Base-by-base conservation (phyloP, 2,113 vertebrate species). In the Salvator merianae region DNA sequence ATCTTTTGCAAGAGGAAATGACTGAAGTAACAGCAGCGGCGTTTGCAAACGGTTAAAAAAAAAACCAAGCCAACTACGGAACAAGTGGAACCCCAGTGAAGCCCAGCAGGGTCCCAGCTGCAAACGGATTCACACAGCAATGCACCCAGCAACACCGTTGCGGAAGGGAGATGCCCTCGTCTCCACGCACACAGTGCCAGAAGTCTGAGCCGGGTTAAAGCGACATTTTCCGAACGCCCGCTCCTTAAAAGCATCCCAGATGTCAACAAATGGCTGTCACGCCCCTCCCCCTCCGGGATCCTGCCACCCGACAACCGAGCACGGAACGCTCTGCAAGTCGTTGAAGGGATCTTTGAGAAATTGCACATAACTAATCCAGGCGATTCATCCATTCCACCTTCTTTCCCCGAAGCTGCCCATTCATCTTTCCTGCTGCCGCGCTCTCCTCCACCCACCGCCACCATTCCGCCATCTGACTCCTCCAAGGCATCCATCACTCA, bases 1-100 rank as follows among this genome's bases (percentile, higher is more conserved):
- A 85, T 86, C 87, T 86, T 86, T 43, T 0, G 86, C 83, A 34
- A 84, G 88, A 5, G 43, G 30, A 7, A 18, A 69, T 20, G 0
- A 3, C 0, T 0, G 13, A 4, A 14, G 9, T 3, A 5, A 72
- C 10, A 20, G 40, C 30, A 1, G 38, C n/a, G 32, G 12, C 18
- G 24, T 47, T 47, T 28, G 12, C 26, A 68, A 47, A 69, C 14
- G 40, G 55, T 6, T 5, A 4, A 20, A 76, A 55, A 18, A 14
- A 53, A 22, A 36, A 22, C 7, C n/a, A n/a, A n/a, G n/a, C 62
- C 36, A 4, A 13, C 62, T 66, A 40, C n/a, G 59, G 14, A 69
- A 32, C 9, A 32, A n/a, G 30, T 5, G 16, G 30, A 32, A 22
- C 69, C 7, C 43, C 71, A 43, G 26, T 1, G 22, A 26, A 72